Evolutionary conservation across 2,113 vertebrate species (phyloP), one percentile per base, ranked within the genome.

Genomic region (Cyanocitta stelleri): DNA sequence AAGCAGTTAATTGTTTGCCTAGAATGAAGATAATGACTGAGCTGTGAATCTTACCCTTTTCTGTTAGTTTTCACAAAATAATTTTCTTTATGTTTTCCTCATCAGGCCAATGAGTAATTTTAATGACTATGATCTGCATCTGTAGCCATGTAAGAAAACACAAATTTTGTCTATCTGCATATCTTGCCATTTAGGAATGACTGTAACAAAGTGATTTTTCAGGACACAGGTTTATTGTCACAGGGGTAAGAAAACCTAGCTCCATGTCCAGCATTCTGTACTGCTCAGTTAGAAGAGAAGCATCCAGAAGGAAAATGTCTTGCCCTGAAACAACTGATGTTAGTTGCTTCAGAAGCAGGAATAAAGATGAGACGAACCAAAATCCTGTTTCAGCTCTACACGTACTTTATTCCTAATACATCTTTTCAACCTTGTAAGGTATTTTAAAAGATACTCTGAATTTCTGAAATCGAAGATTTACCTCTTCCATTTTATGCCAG

Each of bases 91-190:
- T 85, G 73, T 76, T 95, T 87, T 92, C 54, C 83, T 95, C 76
- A 87, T 41, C 66, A 96, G 76, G 51, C 62, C 92, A 94, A 72
- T 82, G 61, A 94, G 44, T 89, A 95, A 89, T 93, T 93, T 68
- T 93, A 95, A 94, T 79, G 73, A 92, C 72, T 84, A 94, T 51
- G 22, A 93, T 76, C 56, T 94, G 39, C 80, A 84, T 81, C 83
- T 94, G 83, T 91, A 89, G 78, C 48, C 58, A 61, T 11, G 27
- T 64, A 75, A 88, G 72, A 84, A 1, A 6, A 92, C 44, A 27
- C 14, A 90, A 68, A 89, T 90, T 67, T 54, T 4, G 3, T 89
- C 76, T 51, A 61, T 52, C 56, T 75, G 18, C 30, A 3, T 52
- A 62, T 89, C 66, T 84, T 68, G 46, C 49, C 29, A 61, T 89